Evolutionary conservation across 2,888 invertebrate genomes (phyloP).

Genomic region (Stenichneumon culpator): DNA sequence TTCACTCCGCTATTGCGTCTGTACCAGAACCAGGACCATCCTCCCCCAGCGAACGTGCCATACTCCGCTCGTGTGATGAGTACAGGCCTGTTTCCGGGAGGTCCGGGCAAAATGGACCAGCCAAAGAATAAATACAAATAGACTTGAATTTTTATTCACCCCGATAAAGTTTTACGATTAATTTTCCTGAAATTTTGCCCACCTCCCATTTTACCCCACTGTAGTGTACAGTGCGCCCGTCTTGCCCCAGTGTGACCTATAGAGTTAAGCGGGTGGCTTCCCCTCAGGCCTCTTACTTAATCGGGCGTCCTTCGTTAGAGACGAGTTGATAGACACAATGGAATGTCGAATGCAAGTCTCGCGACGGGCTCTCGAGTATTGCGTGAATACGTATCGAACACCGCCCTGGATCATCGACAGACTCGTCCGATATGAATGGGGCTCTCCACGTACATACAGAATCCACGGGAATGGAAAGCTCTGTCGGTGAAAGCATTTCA

Average conservation of each 20-base stretch:
- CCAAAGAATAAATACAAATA: too few relatives aligned
- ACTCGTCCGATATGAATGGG: conserved; percentile 25
- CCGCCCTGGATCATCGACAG: conserved; percentile 34
- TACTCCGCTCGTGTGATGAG: conserved; percentile 2
- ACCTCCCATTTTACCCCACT: too few relatives aligned
- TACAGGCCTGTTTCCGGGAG: not conserved
- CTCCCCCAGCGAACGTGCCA: conserved; percentile 5
- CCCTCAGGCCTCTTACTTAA: conserved; percentile 32
- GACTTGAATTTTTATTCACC: too few relatives aligned
- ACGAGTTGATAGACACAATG: conserved; percentile 33
- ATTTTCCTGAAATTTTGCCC: too few relatives aligned
- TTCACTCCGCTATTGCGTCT: conserved; percentile 32
- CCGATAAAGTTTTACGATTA: too few relatives aligned
- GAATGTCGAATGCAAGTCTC: conserved; percentile 29
- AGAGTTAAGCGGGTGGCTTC: not conserved
- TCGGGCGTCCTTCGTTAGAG: conserved; percentile 40
- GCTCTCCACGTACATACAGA: conserved; percentile 3
- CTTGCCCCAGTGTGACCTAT: too few relatives aligned
- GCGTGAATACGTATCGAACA: conserved; percentile 6
- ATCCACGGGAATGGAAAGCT: conserved; percentile 17
- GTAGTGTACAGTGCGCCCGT: too few relatives aligned
- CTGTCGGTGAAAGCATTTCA: conserved; percentile 56
- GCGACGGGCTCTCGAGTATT: conserved; percentile 7
- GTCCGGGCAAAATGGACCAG: too few relatives aligned
- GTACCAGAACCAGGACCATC: conserved; percentile 13